Percentiles rank a stretch among this genome's conserved stretches.
phyloP scores from a whole-genome alignment of 1,140 invertebrate genomes.

The Stegodyphus mimosarum region DNA sequence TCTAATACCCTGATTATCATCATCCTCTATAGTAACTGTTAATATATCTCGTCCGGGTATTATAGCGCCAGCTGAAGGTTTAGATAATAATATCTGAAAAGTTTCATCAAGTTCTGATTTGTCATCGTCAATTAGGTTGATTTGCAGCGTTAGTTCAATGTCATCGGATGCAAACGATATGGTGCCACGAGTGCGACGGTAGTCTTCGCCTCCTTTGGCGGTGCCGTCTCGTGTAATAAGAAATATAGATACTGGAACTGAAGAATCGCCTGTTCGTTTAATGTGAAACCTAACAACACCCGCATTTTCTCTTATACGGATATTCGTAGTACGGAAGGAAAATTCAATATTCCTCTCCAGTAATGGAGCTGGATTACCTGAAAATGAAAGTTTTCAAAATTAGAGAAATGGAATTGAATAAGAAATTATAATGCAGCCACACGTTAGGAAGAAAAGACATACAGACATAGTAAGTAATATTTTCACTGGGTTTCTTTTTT shows the following conservation, averaged over 20 bases:
- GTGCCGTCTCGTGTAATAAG: constrained; percentile 74
- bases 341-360: no score
- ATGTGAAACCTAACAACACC: constrained; percentile 70
- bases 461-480: no score
- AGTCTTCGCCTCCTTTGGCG: constrained; percentile 73
- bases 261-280: constrained; percentile 71
- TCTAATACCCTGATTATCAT: no score
- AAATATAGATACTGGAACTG: constrained; percentile 72
- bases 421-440: no score
- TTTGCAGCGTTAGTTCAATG: constrained; percentile 70
- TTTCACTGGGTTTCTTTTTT: no score
- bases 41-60: neutral
- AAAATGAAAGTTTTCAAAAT: no score
- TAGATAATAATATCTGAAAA: neutral
- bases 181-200: constrained; percentile 70
- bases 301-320: no score
- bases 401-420: no score
- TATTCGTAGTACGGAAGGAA: no score
- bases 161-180: constrained; percentile 74
- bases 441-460: no score
- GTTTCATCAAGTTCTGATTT: neutral
- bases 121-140: constrained; percentile 62
- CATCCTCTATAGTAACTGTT: neutral
- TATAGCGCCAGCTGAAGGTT: neutral
- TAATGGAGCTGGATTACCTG: no score